These are phyloP conservation scores for Rhyacichthys aspro DNA, from an alignment of 2,797 vertebrate species.

Conservation along the genomic window DNA sequence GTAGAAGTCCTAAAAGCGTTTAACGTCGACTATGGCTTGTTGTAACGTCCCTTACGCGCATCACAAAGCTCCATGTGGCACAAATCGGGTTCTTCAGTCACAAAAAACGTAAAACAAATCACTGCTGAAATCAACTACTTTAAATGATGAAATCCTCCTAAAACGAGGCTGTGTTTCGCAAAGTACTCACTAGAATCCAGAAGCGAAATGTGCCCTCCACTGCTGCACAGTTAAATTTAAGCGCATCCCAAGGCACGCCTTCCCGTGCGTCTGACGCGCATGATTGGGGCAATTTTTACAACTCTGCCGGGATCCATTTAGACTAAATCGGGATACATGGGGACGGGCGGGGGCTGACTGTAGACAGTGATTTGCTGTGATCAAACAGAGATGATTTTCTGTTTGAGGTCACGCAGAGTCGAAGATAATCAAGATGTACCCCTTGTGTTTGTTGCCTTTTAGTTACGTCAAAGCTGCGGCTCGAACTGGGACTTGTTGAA, in stretches of 20 bases:
- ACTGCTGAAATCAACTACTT: slow-evolving; percentile 1
- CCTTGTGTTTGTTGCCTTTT: not conserved
- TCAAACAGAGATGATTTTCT: slow-evolving; percentile 1
- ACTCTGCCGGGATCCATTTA: slow-evolving; percentile 51
- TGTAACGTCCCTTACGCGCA: slow-evolving; percentile 35
- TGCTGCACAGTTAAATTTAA: slow-evolving; percentile 65
- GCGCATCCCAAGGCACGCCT: slow-evolving; percentile 67
- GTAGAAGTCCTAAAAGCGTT: slow-evolving; percentile 7
- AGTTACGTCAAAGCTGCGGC: not conserved
- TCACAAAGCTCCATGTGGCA: slow-evolving; percentile 49
- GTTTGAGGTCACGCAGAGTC: not conserved
- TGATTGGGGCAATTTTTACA: slow-evolving; percentile 73
- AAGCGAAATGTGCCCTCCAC: slow-evolving; percentile 29
- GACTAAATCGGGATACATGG: slow-evolving; percentile 16
- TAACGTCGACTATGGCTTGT: not conserved
- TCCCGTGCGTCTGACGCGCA: slow-evolving; percentile 57
- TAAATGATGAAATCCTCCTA: slow-evolving; percentile 10
- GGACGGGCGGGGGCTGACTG: slow-evolving; percentile 26
- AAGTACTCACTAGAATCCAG: slow-evolving; percentile 25
- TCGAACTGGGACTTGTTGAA: not conserved
- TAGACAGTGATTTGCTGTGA: not conserved
- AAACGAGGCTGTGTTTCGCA: not conserved
- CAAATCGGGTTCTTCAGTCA: slow-evolving; percentile 18
- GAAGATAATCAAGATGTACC: slow-evolving; percentile 7
- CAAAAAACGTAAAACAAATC: not conserved